A percentile compares a stretch with the other conserved stretches of the same genome.
phyloP scores from a whole-genome alignment of 2,888 invertebrate genomes.

The Ganaspis brasiliensis region DNA sequence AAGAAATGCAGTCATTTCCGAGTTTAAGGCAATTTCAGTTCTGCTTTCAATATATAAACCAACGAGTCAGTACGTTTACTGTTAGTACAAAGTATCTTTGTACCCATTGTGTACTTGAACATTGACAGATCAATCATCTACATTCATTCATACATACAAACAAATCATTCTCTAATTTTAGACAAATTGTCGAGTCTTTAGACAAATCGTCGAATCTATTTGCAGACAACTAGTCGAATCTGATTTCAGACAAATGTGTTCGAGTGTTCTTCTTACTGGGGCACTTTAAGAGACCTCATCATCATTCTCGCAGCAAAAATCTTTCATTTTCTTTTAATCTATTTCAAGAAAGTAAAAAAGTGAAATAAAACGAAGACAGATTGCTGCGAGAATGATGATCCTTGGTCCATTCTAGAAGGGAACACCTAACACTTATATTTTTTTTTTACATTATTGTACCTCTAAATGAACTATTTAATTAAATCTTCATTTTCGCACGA shows the following conservation, averaged over 20 bases:
- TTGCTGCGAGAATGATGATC: constrained; percentile 22
- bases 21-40: constrained; percentile 40
- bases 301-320: constrained; percentile 22
- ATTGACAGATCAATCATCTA: constrained; percentile 13
- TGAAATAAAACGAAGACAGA: neutral
- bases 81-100: constrained; percentile 21
- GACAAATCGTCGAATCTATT: constrained; percentile 9
- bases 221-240: constrained; percentile 16
- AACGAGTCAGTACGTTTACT: neutral
- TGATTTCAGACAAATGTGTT: constrained; percentile 26
- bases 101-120: constrained; percentile 20
- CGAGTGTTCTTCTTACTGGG: constrained; percentile 37
- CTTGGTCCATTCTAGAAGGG: constrained; percentile 17
- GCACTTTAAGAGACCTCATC: constrained; percentile 30
- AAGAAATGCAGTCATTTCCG: constrained; percentile 16
- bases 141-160: constrained; percentile 25
- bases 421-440: constrained; percentile 40
- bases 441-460: constrained; percentile 14
- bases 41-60: constrained; percentile 21
- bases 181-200: neutral
- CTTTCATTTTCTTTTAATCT: neutral
- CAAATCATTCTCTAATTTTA: too few species aligned
- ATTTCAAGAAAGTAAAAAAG: neutral
- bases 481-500: neutral
- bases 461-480: constrained; percentile 25